Base-by-base conservation (phyloP, 1,140 invertebrate species). In the Parapsyche elsis region DNA sequence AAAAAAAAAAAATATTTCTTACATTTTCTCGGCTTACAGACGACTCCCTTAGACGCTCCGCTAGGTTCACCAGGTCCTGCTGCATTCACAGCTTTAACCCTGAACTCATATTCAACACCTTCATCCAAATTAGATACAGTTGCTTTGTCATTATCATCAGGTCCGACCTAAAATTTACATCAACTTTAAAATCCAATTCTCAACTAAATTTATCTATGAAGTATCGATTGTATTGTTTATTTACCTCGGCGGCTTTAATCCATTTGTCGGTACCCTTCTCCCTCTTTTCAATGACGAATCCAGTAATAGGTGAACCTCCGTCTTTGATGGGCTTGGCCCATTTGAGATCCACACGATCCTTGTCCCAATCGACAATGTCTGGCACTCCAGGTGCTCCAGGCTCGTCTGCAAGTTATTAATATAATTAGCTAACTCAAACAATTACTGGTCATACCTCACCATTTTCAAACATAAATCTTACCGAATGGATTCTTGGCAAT, bases 401-500 rank as follows among this genome's bases (percentile, higher is more conserved):
- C 86, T 96, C 95, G 88, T 98, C 95, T 94, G 61, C 5, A 80
- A 77, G 84, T 80, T 45, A 76, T 84, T 77, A 81, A 53, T 53
- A 53, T 12, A 53, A 53, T 53, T 38, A 38, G 30, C 30, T 4
- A 38, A 38, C 23, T 76, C 61, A 44, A 49, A 76, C 24, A 53
- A 5, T 53, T 12, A 53, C 12, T 12, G 5, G 45, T 46, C 5
- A 46, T 12, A 83, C 59, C 1, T 71, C 30, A 38, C 30, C n/a
- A 19, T 49, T 19, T 30, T 45, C 46, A 46, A 12, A 49, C 49
- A 49, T 64, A 59, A 78, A 26, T 77, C 64, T 82, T 87, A 96
- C 94, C 96, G 87, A 96, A 99, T 84, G 97, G 97, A 95, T 99
- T 98, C 89, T 99, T 99, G 21, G 98, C 98, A 83, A 98, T 91